Percentiles rank a stretch among this genome's conserved stretches.
Evolutionary conservation across 1,140 invertebrate genomes (phyloP).

Genomic region (Lucilia sericata): DNA sequence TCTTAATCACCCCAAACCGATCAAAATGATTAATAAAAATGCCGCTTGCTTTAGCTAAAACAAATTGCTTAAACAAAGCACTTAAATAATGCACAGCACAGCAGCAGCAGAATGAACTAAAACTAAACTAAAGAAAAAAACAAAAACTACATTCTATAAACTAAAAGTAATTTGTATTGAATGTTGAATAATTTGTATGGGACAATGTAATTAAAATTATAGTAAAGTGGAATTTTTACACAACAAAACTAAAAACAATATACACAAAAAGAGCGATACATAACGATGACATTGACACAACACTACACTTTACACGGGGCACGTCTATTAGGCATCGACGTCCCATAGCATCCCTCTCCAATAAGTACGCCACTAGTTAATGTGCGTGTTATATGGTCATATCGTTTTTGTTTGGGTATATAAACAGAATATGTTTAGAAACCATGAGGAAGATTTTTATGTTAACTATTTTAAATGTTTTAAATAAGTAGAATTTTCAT

Average conservation of each 20-base stretch:
- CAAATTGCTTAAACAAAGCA: not conserved
- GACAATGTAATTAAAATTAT: slow-evolving; percentile 29
- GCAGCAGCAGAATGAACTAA: not conserved
- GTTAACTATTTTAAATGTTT: slow-evolving; percentile 17
- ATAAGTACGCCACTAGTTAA: not conserved
- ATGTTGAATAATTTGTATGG: slow-evolving; percentile 24
- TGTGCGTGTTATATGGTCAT: not conserved
- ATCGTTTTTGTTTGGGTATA: not conserved
- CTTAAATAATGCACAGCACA: too few species aligned
- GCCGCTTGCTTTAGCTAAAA: slow-evolving; percentile 3
- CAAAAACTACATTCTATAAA: not conserved
- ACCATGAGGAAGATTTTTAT: not conserved
- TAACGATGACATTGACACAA: slow-evolving; percentile 7
- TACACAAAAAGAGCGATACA: not conserved
- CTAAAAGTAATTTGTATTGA: slow-evolving; percentile 26
- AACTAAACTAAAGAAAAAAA: not conserved
- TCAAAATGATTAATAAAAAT: slow-evolving; percentile 21
- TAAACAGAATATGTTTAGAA: not conserved
- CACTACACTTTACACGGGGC: not conserved
- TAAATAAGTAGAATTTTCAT: slow-evolving; percentile 24
- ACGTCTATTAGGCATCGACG: not conserved
- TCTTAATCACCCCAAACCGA: slow-evolving; percentile 19
- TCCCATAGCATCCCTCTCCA: not conserved
- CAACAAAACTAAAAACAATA: not conserved
- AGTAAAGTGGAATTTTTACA: slow-evolving; percentile 19